Conservation (phyloP, 2,797 vertebrate species). For the Decapterus maruadsi region DNA sequence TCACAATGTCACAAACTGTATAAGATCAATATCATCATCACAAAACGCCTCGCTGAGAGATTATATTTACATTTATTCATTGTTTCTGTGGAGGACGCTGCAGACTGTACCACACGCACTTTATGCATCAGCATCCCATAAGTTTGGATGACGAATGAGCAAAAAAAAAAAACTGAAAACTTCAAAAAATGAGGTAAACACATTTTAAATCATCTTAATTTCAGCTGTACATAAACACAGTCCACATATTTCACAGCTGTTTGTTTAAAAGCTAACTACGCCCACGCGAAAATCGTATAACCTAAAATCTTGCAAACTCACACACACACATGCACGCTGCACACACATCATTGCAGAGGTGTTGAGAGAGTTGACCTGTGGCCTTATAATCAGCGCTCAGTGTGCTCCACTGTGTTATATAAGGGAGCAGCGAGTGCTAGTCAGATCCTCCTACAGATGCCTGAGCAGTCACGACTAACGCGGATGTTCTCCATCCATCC, state of each 20-base stretch:
- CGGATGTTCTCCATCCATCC: slow-evolving; percentile 77
- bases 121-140: not conserved
- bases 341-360: slow-evolving; percentile 66
- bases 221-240: not conserved
- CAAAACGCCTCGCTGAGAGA: not conserved
- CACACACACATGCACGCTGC: not conserved
- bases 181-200: not conserved
- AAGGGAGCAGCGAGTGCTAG: slow-evolving; percentile 72
- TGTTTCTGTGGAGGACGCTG: not conserved
- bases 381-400: slow-evolving; percentile 68
- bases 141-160: not conserved
- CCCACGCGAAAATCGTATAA: slow-evolving; percentile 33
- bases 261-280: slow-evolving; percentile 12
- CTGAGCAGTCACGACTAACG: slow-evolving; percentile 86
- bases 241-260: not conserved
- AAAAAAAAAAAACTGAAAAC: not conserved
- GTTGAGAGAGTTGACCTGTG: slow-evolving; percentile 77
- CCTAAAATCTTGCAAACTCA: slow-evolving; percentile 51
- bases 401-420: slow-evolving; percentile 75
- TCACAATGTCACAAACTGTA: not conserved
- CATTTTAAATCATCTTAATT: slow-evolving; percentile 2
- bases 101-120: not conserved
- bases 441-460: slow-evolving; percentile 85
- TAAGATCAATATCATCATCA: not conserved
- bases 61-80: slow-evolving; percentile 1